Base-by-base conservation (phyloP, 2,888 invertebrate genomes). In the Rhogogaster chlorosoma region DNA sequence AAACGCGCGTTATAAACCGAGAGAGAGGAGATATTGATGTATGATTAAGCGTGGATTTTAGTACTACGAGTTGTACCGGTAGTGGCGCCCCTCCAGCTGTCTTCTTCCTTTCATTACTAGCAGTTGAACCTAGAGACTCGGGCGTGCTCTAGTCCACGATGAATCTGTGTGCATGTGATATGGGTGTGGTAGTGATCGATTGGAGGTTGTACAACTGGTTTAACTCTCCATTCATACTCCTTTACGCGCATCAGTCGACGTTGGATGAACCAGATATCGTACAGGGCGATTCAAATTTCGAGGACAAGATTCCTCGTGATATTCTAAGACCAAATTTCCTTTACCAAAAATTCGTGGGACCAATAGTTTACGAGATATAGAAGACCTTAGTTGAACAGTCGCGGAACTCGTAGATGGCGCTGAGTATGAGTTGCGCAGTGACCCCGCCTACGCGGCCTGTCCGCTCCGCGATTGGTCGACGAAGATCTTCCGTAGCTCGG, bases 61-160 rank as follows among this genome's bases (percentile, higher is more conserved):
- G 32, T 67, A 67, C 67, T 32, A 67, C 67, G 67, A 53, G 5
- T 67, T 67, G 67, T 67, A 7, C 4, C 67, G 7, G 18, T 32
- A 67, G 67, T 67, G 67, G 32, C 67, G 29, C 67, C 67, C 67
- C 67, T 67, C 67, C 32, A 12, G 29, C 32, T 32, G 32, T 67
- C 32, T 67, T 67, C 3, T 67, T 67, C 67, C 67, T 67, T 67
- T 67, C 67, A 67, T 32, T 67, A 67, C 67, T 32, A 67, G 26
- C 18, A 15, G 29, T 32, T 18, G 4, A 9, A 57, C 22, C 22
- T 18, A n/a, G n/a, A 57, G n/a, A 22, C 6, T 22, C 57, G 22
- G 6, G 15, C 15, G 45, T 45, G 15, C 15, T 12, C 45, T 45
- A 45, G 45, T 45, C 15, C 15, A 45, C 15, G 45, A 45, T 45